Base-by-base conservation (phyloP, 2,888 invertebrate genomes). In the Andrena chrysosceles region DNA sequence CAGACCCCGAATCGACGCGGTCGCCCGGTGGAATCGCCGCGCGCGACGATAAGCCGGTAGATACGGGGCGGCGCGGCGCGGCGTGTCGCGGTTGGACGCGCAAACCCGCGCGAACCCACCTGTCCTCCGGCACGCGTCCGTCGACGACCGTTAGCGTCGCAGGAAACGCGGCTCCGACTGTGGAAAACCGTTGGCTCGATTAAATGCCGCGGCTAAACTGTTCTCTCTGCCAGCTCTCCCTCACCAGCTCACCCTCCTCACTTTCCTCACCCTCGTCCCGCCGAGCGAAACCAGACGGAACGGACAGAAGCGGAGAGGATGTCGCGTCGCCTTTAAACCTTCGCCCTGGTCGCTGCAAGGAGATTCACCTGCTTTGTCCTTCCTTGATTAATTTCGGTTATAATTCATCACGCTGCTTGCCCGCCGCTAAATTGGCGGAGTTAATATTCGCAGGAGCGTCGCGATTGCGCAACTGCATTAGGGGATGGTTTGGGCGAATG, bases 131-230 rank as follows among this genome's bases (percentile, higher is more conserved):
- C 75, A 75, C 81, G 81, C 69, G 85, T 68, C 56, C 60, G 7
- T 49, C 66, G 70, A 10, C 68, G 67, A 69, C 83, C 83, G 83
- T 83, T 83, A 60, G 29, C 52, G 23, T 59, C 42, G 10, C 29
- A 52, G 70, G 69, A 71, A 78, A 73, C 68, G 64, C 74, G 82
- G 76, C 76, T 71, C 85, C 56, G 26, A 33, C 52, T 26, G 67
- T 59, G 73, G 79, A 83, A 85, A 85, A 85, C 85, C 85, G 85
- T 85, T 85, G 83, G 49, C 79, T 71, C 72, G 81, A 81, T 85
- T 85, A 85, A 84, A 77, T 60, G 76, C 29, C 67, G 35, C 54
- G 77, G 2, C 52, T 23, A 64, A 63, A 71, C 60, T 60, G 59
- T 10, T 35, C 68, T 26, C 8, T 8, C 26, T 48, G 35, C 33